phyloP scores from a whole-genome alignment of 2,797 vertebrate genomes.

The Artibeus jamaicensis region DNA sequence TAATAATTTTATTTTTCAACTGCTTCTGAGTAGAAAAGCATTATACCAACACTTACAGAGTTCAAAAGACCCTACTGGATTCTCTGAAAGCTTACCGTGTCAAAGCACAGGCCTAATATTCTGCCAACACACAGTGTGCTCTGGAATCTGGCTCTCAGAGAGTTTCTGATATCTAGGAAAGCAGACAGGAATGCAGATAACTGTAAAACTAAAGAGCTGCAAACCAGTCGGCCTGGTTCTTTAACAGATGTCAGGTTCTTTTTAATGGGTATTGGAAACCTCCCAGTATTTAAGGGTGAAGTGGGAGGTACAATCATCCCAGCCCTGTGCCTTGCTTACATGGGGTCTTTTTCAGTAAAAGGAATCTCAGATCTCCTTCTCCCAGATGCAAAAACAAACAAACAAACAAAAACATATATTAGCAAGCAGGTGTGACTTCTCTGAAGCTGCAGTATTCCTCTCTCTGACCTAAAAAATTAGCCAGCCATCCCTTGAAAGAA shows the following conservation, averaged over 20 bases:
- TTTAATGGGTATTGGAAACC: neutral
- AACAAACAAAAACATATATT: neutral
- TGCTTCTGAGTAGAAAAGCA: constrained; percentile 2
- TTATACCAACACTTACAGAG: neutral
- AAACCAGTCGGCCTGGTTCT: neutral
- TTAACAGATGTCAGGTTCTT: neutral
- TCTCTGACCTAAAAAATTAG: neutral
- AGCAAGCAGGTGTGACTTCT: neutral
- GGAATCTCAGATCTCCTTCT: neutral
- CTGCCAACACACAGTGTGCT: neutral
- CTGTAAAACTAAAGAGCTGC: neutral
- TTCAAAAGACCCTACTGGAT: neutral
- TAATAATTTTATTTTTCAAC: neutral
- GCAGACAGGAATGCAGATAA: neutral
- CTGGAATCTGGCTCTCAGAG: neutral
- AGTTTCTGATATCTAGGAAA: neutral
- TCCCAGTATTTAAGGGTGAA: neutral
- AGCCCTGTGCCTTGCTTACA: neutral
- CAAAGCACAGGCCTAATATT: neutral
- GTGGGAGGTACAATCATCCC: neutral
- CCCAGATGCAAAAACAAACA: neutral
- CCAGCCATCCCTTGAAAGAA: neutral
- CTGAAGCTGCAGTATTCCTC: neutral
- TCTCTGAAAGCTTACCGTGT: neutral
- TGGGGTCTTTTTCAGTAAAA: neutral